Evolutionary conservation across 2,888 invertebrate species (phyloP).

Genomic region (Platyscelio sp.): DNA sequence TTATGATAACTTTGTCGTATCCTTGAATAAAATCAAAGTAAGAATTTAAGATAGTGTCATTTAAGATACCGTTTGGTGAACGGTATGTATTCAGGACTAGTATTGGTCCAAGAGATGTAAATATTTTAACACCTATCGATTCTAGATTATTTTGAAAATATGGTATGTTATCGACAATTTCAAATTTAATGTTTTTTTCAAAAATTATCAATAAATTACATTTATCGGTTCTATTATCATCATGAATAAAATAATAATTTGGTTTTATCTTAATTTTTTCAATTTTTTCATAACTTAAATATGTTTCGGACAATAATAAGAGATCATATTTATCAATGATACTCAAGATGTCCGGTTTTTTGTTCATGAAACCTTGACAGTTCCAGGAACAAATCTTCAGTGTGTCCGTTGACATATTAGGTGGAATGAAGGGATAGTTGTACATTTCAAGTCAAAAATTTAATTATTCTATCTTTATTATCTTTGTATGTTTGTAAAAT

Average conservation of each 20-base stretch:
- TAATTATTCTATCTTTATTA: background rate
- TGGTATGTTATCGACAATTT: slow-evolving; percentile 11
- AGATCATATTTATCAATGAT: slow-evolving; percentile 9
- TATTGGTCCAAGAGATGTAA: background rate
- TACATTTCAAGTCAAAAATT: background rate
- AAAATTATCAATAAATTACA: background rate
- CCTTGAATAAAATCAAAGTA: slow-evolving; percentile 1
- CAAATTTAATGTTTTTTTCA: slow-evolving; percentile 21
- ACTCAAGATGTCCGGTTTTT: slow-evolving; percentile 19
- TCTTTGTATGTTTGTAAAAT: background rate
- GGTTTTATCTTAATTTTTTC: background rate
- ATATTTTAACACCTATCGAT: slow-evolving; percentile 14
- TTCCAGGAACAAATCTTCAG: slow-evolving; percentile 18
- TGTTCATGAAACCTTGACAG: slow-evolving; percentile 26
- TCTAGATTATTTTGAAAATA: slow-evolving; percentile 1
- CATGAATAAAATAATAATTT: background rate
- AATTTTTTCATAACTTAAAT: background rate
- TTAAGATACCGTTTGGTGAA: background rate
- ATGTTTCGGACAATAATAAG: slow-evolving; percentile 14
- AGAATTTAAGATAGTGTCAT: background rate
- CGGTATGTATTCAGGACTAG: slow-evolving; percentile 21
- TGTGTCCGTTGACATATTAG: background rate
- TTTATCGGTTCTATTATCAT: background rate
- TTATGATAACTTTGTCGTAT: background rate
- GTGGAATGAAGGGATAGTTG: background rate